Evolutionary conservation across 2,888 invertebrate species (phyloP).

Genomic region (Oegoconia quadripuncta): DNA sequence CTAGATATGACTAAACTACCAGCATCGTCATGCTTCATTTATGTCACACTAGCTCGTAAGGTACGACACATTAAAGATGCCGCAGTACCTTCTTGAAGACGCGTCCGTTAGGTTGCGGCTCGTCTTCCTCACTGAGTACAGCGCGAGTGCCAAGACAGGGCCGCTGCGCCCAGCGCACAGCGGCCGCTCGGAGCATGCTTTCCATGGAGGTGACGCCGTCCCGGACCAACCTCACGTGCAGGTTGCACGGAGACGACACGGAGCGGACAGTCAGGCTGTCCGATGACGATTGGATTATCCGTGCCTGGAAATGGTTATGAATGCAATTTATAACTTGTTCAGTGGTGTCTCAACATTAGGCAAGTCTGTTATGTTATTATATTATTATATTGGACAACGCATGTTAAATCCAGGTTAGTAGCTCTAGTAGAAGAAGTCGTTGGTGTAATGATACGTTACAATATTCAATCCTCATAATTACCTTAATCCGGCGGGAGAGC

Average conservation of each 20-base stretch:
- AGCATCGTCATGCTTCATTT: too few species aligned
- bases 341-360: too few species aligned
- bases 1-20: too few species aligned
- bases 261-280: conserved; percentile 86
- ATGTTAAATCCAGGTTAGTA: too few species aligned
- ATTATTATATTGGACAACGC: too few species aligned
- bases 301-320: conserved; percentile 81
- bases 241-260: conserved; percentile 82
- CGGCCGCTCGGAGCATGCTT: conserved; percentile 89
- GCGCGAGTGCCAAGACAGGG: conserved; percentile 93
- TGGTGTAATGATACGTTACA: too few species aligned
- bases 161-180: conserved; percentile 84
- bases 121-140: conserved; percentile 95
- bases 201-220: conserved; percentile 90
- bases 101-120: conserved; percentile 95
- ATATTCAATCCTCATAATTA: too few species aligned
- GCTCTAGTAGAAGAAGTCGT: too few species aligned
- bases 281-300: conserved; percentile 82
- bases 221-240: conserved; percentile 86
- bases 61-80: too few species aligned
- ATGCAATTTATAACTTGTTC: too few species aligned
- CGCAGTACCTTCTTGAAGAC: conserved; percentile 96
- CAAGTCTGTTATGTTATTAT: too few species aligned
- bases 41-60: too few species aligned
- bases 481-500: conserved; percentile 88